Base-by-base conservation (phyloP, 2,888 invertebrate species). In the Stenichneumon culpator region DNA sequence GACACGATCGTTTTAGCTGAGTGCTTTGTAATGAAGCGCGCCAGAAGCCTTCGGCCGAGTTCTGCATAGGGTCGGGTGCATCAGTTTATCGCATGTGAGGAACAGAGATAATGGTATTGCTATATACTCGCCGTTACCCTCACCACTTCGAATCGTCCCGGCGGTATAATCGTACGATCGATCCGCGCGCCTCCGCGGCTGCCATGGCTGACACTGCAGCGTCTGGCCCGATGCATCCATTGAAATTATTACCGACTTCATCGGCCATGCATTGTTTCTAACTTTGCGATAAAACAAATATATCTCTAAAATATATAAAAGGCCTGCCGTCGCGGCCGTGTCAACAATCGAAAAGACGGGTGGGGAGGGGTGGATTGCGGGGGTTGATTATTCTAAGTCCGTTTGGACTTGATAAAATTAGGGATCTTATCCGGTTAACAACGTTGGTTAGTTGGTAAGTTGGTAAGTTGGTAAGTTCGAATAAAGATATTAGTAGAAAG, bases 21-120 rank as follows among this genome's bases (percentile, higher is more conserved):
- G 89, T 89, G 88, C 90, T 90, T 88, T 88, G 90, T 89, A 88
- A 90, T 90, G 89, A 89, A 87, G 84, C 81, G 86, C 83, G 86
- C 87, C 87, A 69, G 60, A 79, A 60, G 60, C 60, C 28, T 16
- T 28, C 25, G 25, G 28, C 28, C 14, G 25, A 60, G 60, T 60
- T 60, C 60, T 16, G 60, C 32, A 25, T 28, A 5, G 60, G 25
- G 60, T 60, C 60, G 44, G 75, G 11, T 44, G 50, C 60, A 60
- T 60, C 60, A 6, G 60, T 28, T 60, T 60, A 28, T 60, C 60
- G 28, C 28, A 60, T 60, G 60, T 60, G 60, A 65, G 82, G 77
- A 60, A 60, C 60, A 32, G 60, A 28, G 60, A 60, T 60, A 28
- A 60, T 60, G 60, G 60, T 60, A 60, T 60, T 14, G 16, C 52